Conservation (phyloP, 2,113 vertebrate species). For the Albula goreensis region DNA sequence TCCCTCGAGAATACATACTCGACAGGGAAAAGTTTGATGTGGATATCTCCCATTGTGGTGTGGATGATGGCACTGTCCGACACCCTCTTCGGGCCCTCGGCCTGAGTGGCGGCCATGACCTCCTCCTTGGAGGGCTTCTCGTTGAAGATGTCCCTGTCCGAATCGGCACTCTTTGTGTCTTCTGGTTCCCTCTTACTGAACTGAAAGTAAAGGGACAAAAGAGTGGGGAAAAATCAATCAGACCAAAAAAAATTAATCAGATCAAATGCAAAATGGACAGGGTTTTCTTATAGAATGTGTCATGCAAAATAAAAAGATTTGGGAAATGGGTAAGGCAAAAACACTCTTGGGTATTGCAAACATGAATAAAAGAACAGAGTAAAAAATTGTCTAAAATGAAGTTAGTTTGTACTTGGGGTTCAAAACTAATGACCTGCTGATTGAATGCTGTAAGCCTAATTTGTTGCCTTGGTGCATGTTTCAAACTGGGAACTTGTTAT, state of each 20-base stretch:
- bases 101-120: conserved; percentile 99
- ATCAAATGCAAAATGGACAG: not conserved
- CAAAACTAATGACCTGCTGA: no score
- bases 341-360: not conserved
- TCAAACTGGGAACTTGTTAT: no score
- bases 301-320: not conserved
- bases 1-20: conserved; percentile 76
- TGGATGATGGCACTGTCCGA: conserved; percentile 97
- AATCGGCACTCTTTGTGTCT: conserved; percentile 95
- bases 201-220: conserved; percentile 53
- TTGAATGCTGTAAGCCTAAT: no score
- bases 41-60: conserved; percentile 97
- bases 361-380: no score
- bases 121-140: conserved; percentile 99
- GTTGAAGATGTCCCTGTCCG: conserved; percentile 96
- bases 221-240: not conserved
- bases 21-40: conserved; percentile 96
- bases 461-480: no score
- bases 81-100: conserved; percentile 94
- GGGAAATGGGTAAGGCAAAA: no score
- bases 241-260: not conserved
- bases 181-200: conserved; percentile 95
- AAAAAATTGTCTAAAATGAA: no score
- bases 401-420: no score
- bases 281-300: not conserved